Evolutionary conservation across 2,113 vertebrate species (phyloP).

Genomic region (Triplophysa dalaica): DNA sequence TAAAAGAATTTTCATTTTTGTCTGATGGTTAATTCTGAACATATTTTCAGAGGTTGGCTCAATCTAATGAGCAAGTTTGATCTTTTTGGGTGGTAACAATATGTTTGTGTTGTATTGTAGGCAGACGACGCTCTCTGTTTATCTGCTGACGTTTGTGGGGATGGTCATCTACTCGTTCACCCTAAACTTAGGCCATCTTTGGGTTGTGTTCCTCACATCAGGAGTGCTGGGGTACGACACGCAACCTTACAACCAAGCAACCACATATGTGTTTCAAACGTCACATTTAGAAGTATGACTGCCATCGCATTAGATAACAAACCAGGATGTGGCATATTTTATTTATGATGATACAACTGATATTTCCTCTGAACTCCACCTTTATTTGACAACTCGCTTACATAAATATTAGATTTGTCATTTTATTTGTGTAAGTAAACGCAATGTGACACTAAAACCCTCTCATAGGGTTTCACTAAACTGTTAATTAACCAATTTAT

Average conservation of each 20-base stretch:
- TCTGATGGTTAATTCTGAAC: no score
- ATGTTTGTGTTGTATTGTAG: slow-evolving; percentile 65
- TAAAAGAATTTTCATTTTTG: no score
- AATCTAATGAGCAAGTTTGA: neutral
- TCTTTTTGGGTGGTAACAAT: neutral
- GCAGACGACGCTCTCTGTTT: slow-evolving; percentile 84
- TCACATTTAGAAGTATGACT: neutral
- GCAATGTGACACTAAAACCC: no score
- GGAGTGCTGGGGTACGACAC: slow-evolving; percentile 84
- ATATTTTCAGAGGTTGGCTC: neutral
- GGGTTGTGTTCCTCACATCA: slow-evolving; percentile 90
- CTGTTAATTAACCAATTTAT: no score
- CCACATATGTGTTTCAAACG: no score
- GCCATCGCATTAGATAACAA: no score
- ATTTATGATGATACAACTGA: neutral
- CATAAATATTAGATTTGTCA: neutral
- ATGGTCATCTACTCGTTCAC: slow-evolving; percentile 88
- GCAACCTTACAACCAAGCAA: no score
- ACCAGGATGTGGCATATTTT: neutral
- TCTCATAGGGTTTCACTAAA: no score
- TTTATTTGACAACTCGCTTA: neutral
- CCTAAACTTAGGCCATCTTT: slow-evolving; percentile 81
- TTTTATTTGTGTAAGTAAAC: no score
- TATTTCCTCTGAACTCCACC: neutral
- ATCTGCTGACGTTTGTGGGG: slow-evolving; percentile 83